A percentile compares a stretch with the other conserved stretches of the same genome.
These are phyloP conservation scores for Rhineura floridana DNA, from an alignment of 2,113 vertebrate species.

Conservation along the genomic window DNA sequence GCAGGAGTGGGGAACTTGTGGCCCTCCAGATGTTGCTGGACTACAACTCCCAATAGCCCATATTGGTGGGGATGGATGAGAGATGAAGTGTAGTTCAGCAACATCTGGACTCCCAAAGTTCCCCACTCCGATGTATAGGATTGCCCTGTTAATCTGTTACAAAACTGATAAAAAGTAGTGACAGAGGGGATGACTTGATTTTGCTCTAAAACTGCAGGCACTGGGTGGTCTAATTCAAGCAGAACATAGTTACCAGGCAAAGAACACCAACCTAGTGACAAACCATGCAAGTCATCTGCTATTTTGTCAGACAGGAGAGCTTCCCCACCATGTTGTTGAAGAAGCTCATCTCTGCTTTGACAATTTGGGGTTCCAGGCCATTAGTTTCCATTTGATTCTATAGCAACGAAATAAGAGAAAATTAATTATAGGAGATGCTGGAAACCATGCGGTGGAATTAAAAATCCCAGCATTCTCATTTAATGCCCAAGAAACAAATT, in stretches of 20 bases:
- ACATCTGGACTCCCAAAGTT: too few species aligned
- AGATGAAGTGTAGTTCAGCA: too few species aligned
- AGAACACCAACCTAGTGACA: constrained; percentile 68
- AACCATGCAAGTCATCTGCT: constrained; percentile 77
- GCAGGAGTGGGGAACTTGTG: too few species aligned
- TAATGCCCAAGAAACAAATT: constrained; percentile 85
- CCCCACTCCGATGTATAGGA: too few species aligned
- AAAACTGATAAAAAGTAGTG: constrained; percentile 52
- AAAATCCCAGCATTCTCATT: constrained; percentile 80
- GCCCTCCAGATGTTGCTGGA: too few species aligned
- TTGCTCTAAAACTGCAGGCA: constrained; percentile 61
- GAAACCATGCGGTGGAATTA: constrained; percentile 87
- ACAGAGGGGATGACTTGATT: constrained; percentile 58
- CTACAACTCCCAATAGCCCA: too few species aligned
- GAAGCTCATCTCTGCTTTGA: constrained; percentile 80
- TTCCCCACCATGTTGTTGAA: constrained; percentile 77
- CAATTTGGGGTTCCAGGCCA: constrained; percentile 80
- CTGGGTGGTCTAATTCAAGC: constrained; percentile 74
- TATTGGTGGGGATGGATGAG: too few species aligned
- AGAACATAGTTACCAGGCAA: constrained; percentile 74
- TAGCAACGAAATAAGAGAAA: constrained; percentile 82
- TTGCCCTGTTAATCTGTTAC: constrained; percentile 33
- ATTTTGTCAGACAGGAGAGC: constrained; percentile 80
- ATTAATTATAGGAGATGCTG: constrained; percentile 82
- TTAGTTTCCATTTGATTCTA: constrained; percentile 85